Conservation (phyloP, 2,797 vertebrate genomes). For the Pristis pectinata region DNA sequence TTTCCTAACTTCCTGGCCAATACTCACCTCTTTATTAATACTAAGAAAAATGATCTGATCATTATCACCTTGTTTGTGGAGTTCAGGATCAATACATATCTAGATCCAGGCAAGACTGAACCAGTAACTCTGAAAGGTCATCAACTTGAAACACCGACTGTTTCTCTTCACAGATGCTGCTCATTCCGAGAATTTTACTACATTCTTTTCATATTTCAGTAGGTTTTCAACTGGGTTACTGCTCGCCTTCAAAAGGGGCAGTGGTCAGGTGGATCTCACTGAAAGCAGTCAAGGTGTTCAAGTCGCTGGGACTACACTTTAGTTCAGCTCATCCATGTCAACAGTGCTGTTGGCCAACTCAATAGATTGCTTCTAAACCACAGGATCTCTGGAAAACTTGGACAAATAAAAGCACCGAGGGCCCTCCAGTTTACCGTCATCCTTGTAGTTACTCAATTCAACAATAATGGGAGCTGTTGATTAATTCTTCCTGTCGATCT, state of each 20-base stretch:
- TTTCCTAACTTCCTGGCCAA: background rate
- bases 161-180: no score
- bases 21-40: background rate
- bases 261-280: background rate
- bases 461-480: background rate
- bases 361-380: background rate
- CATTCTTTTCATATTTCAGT: no score
- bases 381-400: background rate
- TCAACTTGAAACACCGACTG: background rate
- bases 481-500: background rate
- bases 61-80: background rate
- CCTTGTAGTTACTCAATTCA: background rate
- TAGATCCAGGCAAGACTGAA: background rate
- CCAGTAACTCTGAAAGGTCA: background rate
- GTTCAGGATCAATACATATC: background rate
- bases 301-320: no score
- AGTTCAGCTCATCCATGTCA: background rate
- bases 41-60: background rate
- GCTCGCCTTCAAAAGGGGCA: no score
- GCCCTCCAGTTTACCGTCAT: background rate
- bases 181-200: no score
- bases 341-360: background rate
- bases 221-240: no score
- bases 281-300: background rate
- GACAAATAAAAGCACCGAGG: no score